phyloP scores from a whole-genome alignment of 1,140 invertebrate genomes.

The Musca vetustissima region DNA sequence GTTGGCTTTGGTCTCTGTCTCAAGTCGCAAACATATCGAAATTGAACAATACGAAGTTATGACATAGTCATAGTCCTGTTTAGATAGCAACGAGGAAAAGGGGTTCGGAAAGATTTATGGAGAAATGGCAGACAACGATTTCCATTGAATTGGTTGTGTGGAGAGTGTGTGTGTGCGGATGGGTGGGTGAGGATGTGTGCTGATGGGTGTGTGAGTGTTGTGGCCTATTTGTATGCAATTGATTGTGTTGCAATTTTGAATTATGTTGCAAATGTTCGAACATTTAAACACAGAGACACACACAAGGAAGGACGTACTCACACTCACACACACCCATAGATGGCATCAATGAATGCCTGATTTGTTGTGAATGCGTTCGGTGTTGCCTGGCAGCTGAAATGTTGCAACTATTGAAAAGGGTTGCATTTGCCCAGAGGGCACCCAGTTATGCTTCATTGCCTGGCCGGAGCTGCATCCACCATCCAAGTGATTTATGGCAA shows the following conservation, averaged over 20 bases:
- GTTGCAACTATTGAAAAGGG: background rate
- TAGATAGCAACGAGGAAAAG: background rate
- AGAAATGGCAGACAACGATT: background rate
- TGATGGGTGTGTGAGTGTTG: background rate
- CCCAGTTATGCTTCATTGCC: background rate
- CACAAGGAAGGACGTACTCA: no score
- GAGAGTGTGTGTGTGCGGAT: no score
- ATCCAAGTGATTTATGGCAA: no score
- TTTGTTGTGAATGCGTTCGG: background rate
- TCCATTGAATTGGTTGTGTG: no score
- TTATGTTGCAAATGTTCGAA: slow-evolving; percentile 9
- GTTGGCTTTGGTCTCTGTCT: no score
- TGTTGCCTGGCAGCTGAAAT: background rate
- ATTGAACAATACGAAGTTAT: no score
- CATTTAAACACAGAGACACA: background rate
- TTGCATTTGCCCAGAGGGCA: background rate
- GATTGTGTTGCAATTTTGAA: slow-evolving; percentile 11
- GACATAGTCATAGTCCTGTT: background rate
- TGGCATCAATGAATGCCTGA: background rate
- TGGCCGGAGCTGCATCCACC: background rate
- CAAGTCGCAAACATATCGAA: no score
- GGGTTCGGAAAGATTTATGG: background rate
- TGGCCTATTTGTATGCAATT: background rate
- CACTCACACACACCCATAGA: no score
- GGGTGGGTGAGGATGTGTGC: background rate